Conservation (phyloP, 2,888 invertebrate species). For the Ophioninae sp. region DNA sequence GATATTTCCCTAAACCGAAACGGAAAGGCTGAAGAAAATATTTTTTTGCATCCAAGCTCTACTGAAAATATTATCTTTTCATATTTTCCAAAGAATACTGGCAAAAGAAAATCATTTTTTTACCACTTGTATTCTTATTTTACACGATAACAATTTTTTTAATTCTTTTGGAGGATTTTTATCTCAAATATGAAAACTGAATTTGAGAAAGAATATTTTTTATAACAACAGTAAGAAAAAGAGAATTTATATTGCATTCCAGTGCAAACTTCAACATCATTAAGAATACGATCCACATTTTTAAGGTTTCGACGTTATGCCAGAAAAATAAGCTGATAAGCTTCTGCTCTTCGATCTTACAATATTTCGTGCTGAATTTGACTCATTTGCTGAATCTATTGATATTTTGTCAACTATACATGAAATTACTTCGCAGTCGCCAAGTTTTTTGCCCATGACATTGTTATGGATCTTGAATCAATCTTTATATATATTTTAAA, state of each 20-base stretch:
- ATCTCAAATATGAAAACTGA: neutral
- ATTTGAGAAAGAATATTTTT: neutral
- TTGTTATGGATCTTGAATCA: neutral
- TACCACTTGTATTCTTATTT: neutral
- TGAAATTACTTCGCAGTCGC: slow-evolving; percentile 25
- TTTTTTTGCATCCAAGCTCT: too few relatives aligned
- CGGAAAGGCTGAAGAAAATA: too few relatives aligned
- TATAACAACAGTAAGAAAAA: neutral
- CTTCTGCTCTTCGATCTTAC: neutral
- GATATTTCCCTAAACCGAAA: too few relatives aligned
- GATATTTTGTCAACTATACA: slow-evolving; percentile 3
- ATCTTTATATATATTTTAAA: neutral
- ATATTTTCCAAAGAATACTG: too few relatives aligned
- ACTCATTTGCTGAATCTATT: neutral
- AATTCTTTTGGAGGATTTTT: neutral
- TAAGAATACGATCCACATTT: neutral
- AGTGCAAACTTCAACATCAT: neutral
- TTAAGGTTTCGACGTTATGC: neutral
- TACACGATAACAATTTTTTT: neutral
- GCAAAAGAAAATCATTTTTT: too few relatives aligned
- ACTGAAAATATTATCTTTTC: too few relatives aligned
- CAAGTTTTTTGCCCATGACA: slow-evolving; percentile 6
- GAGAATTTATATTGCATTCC: neutral
- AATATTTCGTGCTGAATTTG: neutral
- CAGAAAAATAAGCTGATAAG: neutral